phyloP scores from a whole-genome alignment of 2,888 invertebrate species.

The Sinodicranocentrus sp. region DNA sequence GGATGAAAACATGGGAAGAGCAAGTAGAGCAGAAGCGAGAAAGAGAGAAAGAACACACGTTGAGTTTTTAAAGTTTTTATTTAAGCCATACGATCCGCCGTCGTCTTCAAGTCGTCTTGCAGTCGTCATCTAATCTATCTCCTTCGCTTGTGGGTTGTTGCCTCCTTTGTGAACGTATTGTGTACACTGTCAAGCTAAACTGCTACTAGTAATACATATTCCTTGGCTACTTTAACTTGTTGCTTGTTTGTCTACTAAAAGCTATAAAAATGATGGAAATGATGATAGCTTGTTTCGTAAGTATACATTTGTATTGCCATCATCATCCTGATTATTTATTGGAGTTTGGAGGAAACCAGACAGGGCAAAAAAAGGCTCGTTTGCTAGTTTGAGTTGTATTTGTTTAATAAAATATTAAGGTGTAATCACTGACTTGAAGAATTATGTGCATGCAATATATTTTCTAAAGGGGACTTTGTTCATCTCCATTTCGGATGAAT shows the following conservation, averaged over 20 bases:
- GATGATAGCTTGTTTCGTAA: conserved; percentile 60
- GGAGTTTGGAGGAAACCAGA: conserved; percentile 46
- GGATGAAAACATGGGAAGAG: conserved; percentile 8
- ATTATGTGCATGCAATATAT: background rate
- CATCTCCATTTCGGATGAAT: background rate
- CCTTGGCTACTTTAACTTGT: conserved; percentile 25
- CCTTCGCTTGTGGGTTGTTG: conserved; percentile 40
- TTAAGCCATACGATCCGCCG: conserved; percentile 44
- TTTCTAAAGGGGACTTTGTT: background rate
- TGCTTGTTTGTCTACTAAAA: conserved; percentile 50
- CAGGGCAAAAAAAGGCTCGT: conserved; percentile 33
- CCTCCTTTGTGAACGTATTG: background rate
- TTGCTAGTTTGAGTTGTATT: conserved; percentile 17
- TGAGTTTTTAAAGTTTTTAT: conserved; percentile 8
- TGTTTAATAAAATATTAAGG: conserved; percentile 45
- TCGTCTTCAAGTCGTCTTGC: conserved; percentile 42
- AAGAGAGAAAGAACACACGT: conserved; percentile 44
- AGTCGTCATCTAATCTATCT: conserved; percentile 64
- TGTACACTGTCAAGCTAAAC: conserved; percentile 30
- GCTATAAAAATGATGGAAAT: conserved; percentile 65
- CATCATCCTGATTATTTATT: conserved; percentile 55
- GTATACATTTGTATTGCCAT: conserved; percentile 59
- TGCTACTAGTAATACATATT: conserved; percentile 36
- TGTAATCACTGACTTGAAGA: conserved; percentile 18
- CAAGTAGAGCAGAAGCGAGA: conserved; percentile 36